Base-by-base conservation (phyloP, 2,797 vertebrate species). In the Characodon lateralis region DNA sequence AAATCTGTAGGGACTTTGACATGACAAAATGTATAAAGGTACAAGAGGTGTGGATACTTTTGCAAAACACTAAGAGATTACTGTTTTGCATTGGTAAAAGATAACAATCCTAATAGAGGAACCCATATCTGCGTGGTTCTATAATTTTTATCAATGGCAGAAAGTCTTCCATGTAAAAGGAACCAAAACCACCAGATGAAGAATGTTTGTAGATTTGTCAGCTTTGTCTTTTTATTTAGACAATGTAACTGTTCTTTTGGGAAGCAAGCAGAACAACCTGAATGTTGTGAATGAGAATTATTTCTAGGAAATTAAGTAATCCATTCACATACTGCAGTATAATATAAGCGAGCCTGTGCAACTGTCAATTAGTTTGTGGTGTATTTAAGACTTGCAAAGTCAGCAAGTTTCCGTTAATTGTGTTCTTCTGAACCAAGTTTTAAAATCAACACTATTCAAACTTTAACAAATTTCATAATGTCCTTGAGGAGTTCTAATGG, bases 401-500 rank as follows among this genome's bases (percentile, higher is more conserved):
- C 82, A 83, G 78, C 78, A 77, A 31, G 76, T 71, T 71, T 77
- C 56, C 69, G 69, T 24, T 48, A 46, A 48, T 66, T 59, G 13
- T 43, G 20, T 28, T 68, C 66, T 48, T 77, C 73, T 77, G 72
- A 86, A 68, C 80, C 72, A 77, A 35, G n/a, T 80, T 75, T 69
- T 63, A 26, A 82, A 82, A 78, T 80, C 1, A 65, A 77, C n/a
- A 73, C 9, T 55, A 35, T 61, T 35, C 1, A 51, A 22, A 74
- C 8, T 78, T 79, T 71, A 73, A 79, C 46, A 73, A 68, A 68
- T 85, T 81, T 71, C 63, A 63, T 50, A 56, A 31, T 72, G 74
- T 83, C 79, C 69, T 79, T 77, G 10, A 80, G 73, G 72, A 16
- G 2, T 55, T 79, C 59, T 77, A 76, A 77, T 78, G 56, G 35